Base-by-base conservation (phyloP, 2,797 vertebrate species). In the Lithobates pipiens region DNA sequence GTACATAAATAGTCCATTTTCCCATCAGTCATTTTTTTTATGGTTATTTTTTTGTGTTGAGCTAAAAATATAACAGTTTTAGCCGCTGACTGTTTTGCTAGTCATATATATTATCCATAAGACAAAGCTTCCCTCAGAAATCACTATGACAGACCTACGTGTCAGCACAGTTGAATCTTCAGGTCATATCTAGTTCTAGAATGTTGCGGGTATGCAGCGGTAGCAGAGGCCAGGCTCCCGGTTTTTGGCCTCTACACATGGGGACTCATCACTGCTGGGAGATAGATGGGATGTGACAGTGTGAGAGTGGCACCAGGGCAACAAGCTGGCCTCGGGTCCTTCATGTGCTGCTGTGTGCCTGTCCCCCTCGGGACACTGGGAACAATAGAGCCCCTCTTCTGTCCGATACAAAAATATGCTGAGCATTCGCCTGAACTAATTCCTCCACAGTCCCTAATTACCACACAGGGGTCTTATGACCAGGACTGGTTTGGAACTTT, bases 361-460 rank as follows among this genome's bases (percentile, higher is more conserved):
- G 8, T 79, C 63, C 1, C 85, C 89, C 88, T 73, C 50, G 0
- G 76, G 88, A 85, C 0, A 1, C 25, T 73, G 71, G 27, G 79
- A 88, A 93, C 91, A 94, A 93, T 92, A 90, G 79, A 21, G 5
- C 67, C 91, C 89, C 91, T 91, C 89, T 93, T 91, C 69, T 2
- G 16, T 44, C 83, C 67, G 77, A 73, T 85, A 84, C 86, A 88
- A 88, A 89, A 87, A 89, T 85, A 83, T 21, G 91, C 90, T 82
- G 89, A 91, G 89, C 91, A 90, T 90, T 86, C 88, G 84, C 91
- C 90, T n/a, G 91, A 75, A 88, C 89, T 88, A 93, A 93, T 93
- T 90, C 83, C 88, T 91, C 91, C 85, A 29, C 77, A 90, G 42
- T 69, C 85, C 86, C 89, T 89, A 89, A 88, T 89, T 90, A 89